Base-by-base conservation (phyloP, 2,797 vertebrate genomes). In the Ataeniobius toweri region DNA sequence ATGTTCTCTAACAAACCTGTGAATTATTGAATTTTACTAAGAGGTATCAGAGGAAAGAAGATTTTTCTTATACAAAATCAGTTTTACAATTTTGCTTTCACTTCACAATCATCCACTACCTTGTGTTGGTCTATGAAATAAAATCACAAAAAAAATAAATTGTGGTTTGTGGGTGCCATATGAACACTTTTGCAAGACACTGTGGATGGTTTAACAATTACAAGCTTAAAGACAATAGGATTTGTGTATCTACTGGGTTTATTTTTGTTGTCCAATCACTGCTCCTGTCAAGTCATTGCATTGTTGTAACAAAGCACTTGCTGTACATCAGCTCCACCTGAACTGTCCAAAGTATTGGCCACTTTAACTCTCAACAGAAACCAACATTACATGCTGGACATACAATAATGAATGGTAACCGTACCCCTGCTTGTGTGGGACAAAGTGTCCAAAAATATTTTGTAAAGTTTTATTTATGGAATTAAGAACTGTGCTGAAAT, bases 391-490 rank as follows among this genome's bases (percentile, higher is more conserved):
- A 84, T 87, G 83, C 89, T 88, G 86, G 84, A 86, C 83, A 84
- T 86, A 85, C 84, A 85, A 86, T 86, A 83, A 87, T 63, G 82
- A 88, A 87, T 41, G 73, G 82, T 89, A 87, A 90, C 84, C 80
- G 88, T 89, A 80, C 81, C 86, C 89, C 84, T 85, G 86, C 81
- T 92, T 65, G 83, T 90, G 83, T 86, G 83, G 89, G 84, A 89
- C 89, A 76, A 90, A 91, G 87, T 84, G 87, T 91, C 86, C 88
- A 83, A 92, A 89, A 89, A 90, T 94, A 94, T 95, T 95, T 94
- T 94, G 92, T 93, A 91, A 82, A 92, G 91, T 93, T 94, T 36
- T 94, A 94, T 94, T 94, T 94, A 95, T 94, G 90, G 80, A 93
- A 89, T 85, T 84, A 86, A 89, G 90, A 93, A 84, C 85, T 87